phyloP scores from a whole-genome alignment of 2,888 invertebrate genomes.

The Caenorhabditis afra region DNA sequence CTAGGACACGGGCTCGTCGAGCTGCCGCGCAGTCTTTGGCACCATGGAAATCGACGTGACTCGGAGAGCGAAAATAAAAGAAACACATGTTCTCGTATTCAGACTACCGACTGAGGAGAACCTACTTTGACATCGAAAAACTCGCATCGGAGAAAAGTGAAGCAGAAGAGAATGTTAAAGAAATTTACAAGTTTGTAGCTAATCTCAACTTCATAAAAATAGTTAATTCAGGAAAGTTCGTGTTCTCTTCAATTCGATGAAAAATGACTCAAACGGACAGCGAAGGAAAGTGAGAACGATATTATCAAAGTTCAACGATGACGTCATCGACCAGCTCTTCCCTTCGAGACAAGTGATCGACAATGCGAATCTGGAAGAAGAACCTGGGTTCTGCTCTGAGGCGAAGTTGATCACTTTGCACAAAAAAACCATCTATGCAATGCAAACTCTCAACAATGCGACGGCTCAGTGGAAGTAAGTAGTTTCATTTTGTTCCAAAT shows the following conservation, averaged over 20 bases:
- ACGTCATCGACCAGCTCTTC: slow-evolving; percentile 61
- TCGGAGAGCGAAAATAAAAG: neutral
- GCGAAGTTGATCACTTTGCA: slow-evolving; percentile 87
- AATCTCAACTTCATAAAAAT: too few relatives aligned
- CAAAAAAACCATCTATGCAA: slow-evolving; percentile 91
- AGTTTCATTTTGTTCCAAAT: neutral
- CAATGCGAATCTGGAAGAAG: slow-evolving; percentile 26
- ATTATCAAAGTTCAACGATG: slow-evolving; percentile 68
- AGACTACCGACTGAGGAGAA: slow-evolving; percentile 77
- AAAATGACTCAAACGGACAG: slow-evolving; percentile 70
- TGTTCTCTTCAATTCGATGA: slow-evolving; percentile 87
- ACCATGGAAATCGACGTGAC: slow-evolving; percentile 81
- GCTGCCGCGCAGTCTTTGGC: slow-evolving; percentile 91
- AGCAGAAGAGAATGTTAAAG: slow-evolving; percentile 96
- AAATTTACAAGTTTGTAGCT: slow-evolving; percentile 87
- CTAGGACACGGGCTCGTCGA: slow-evolving; percentile 96
- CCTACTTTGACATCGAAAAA: slow-evolving; percentile 80
- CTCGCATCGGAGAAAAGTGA: slow-evolving; percentile 90
- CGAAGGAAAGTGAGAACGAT: slow-evolving; percentile 72
- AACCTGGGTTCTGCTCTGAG: slow-evolving; percentile 62
- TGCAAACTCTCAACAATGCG: slow-evolving; percentile 89
- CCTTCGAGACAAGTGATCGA: slow-evolving; percentile 64
- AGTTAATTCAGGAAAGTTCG: slow-evolving; percentile 89
- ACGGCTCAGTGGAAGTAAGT: slow-evolving; percentile 90
- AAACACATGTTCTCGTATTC: neutral